Evolutionary conservation across 2,113 vertebrate genomes (phyloP).

Genomic region (Cyanoramphus novaezelandiae): DNA sequence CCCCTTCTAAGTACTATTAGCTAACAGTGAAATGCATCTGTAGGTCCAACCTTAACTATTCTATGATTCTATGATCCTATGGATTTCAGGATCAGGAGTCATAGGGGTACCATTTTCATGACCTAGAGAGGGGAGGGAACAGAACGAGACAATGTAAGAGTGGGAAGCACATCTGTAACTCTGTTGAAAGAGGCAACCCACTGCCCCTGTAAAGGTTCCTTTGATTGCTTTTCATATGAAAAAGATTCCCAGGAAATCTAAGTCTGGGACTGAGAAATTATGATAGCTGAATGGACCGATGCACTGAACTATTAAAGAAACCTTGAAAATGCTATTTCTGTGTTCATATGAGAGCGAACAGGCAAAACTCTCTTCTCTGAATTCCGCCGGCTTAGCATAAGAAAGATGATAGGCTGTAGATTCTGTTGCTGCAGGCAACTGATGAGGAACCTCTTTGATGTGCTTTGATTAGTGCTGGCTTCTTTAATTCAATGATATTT

Average conservation of each 20-base stretch:
- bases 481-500: slow-evolving; percentile 53
- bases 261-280: not conserved
- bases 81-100: not conserved
- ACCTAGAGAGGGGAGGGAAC: not conserved
- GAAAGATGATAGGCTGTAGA: not conserved
- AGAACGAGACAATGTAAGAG: not conserved
- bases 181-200: not conserved
- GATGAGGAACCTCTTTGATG: slow-evolving; percentile 37
- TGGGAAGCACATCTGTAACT: not conserved
- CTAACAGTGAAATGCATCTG: not conserved
- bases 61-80: not conserved
- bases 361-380: not conserved
- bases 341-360: slow-evolving; percentile 26
- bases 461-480: slow-evolving; percentile 49
- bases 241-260: not conserved
- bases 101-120: not conserved
- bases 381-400: slow-evolving; percentile 18
- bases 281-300: not conserved
- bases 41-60: not conserved
- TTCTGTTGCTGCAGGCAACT: slow-evolving; percentile 58
- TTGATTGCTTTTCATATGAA: not conserved
- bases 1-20: not conserved
- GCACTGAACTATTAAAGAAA: slow-evolving; percentile 3
- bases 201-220: not conserved
- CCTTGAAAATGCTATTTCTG: slow-evolving; percentile 19